Base-by-base conservation (phyloP, 2,888 invertebrate genomes). In the Pristionchus arcanus region DNA sequence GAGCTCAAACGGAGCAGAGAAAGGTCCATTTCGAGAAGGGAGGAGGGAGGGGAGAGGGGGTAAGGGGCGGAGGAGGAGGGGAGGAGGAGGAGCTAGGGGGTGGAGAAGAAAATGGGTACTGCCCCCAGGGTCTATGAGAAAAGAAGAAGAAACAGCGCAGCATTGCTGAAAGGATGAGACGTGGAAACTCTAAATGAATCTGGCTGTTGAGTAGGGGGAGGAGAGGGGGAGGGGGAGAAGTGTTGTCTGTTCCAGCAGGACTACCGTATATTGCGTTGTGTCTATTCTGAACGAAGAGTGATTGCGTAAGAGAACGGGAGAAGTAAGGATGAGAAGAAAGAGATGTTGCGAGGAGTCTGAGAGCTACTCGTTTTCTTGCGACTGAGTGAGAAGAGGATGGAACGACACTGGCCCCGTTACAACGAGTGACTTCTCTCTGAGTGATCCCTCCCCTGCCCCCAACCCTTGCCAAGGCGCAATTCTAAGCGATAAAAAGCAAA, bases 41-140 rank as follows among this genome's bases (percentile, higher is more conserved):
- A 34, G n/a, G 31, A 16, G 84, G n/a, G 59, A 53, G 85, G 63
- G 31, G 37, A 34, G 83, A 53, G 37, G 42, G 85, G n/a, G n/a
- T n/a, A n/a, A 49, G 25, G 86, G 31, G 87, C 21, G 31, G 68
- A 68, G 87, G 59, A 49, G 68, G 59, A 68, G 87, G 87, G 87
- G 59, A 49, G 68, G 59, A 68, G 87, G 87, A 68, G 87, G 87
- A 87, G 87, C 31, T 59, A 59, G 42, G 49, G 55, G 59, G 19
- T n/a, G 28, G 81, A 49, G 81, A 81, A 81, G 81, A 81, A 81
- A 81, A 28, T 81, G 81, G 81, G 74, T 74, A 74, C 74, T 74
- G 74, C 81, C 81, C 81, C 81, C 81, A 81, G 81, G 81, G 81
- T 81, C 81, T 81, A 28, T 42, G 77, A 37, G 37, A 11, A 77